Base-by-base conservation (phyloP, 2,113 vertebrate genomes). In the Lycaon pictus region DNA sequence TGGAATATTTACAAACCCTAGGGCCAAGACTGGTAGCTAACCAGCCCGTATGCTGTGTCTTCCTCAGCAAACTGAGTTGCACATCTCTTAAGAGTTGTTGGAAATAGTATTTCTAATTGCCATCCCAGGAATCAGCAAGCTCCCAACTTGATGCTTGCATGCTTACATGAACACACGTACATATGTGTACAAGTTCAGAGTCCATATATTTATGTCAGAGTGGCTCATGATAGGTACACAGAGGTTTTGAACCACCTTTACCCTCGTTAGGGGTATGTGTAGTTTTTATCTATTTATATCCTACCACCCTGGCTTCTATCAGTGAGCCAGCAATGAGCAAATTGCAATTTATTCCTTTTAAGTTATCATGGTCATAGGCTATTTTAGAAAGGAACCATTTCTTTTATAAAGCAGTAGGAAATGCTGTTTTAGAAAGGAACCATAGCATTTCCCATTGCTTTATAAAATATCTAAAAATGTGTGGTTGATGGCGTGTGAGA, bases 211-310 rank as follows among this genome's bases (percentile, higher is more conserved):
- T 96, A 58, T 94, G 69, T 77, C 27, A 60, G 7, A 79, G 29
- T 37, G 71, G 62, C 62, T 63, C 67, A 43, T 37, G 27, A 48
- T 76, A 58, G 56, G 56, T 67, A 37, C 37, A 20, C n/a, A 87
- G 51, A 20, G 53, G 65, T 65, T 90, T 95, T 91, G 13, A 87
- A 17, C 79, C 43, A 55, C 60, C 81, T 71, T 95, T 81, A 87
- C 51, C 23, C 51, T 87, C 8, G 2, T 71, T 83, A n/a, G 74
- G 58, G 56, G 12, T 72, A 17, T 82, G 15, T 72, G 11, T 87
- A 35, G 60, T 89, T 82, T 85, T 85, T 77, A 19, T 71, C 43
- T 90, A 1, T 80, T 90, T 56, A 65, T 72, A 22, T 51, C n/a
- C 22, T 37, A 65, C 77, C 13, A 92, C 12, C 25, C 20, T 76